A percentile compares a stretch with the other conserved stretches of the same genome.
These are phyloP conservation scores for Hemicrepidius hirtus DNA, from an alignment of 2,888 invertebrate species.

Conservation along the genomic window DNA sequence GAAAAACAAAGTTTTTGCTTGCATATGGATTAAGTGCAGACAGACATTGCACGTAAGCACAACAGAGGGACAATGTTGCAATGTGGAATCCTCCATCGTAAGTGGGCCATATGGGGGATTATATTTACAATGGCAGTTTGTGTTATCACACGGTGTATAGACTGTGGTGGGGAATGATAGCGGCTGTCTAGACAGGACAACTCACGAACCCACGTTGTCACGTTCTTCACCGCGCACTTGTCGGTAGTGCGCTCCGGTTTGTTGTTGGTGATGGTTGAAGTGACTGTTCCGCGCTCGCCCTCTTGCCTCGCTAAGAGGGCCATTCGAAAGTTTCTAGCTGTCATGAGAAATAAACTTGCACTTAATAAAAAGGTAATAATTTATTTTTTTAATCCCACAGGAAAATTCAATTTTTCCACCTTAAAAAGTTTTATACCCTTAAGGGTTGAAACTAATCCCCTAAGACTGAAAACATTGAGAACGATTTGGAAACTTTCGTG, in stretches of 20 bases:
- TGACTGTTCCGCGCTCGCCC: conserved; percentile 54
- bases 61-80: conserved; percentile 27
- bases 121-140: conserved; percentile 58
- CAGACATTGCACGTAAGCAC: conserved; percentile 2
- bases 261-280: conserved; percentile 63
- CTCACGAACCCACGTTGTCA: conserved; percentile 58
- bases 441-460: too few relatives aligned
- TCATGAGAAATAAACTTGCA: conserved; percentile 70
- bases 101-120: conserved; percentile 65
- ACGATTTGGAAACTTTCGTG: too few relatives aligned
- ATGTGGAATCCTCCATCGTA: conserved; percentile 50
- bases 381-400: background rate
- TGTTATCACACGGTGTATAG: conserved; percentile 58
- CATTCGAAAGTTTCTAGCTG: conserved; percentile 68
- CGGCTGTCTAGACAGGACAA: conserved; percentile 63
- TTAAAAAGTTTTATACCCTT: too few relatives aligned
- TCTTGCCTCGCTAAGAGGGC: conserved; percentile 64
- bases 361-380: conserved; percentile 69
- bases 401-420: too few relatives aligned
- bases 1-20: background rate
- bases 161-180: conserved; percentile 61
- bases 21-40: conserved; percentile 9
- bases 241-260: conserved; percentile 54
- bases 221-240: conserved; percentile 53
- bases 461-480: too few relatives aligned